Percentiles rank a stretch among this genome's conserved stretches.
Conservation (phyloP, 64 coral and sea anemone genomes). For the Stichodactyla mertensii region DNA sequence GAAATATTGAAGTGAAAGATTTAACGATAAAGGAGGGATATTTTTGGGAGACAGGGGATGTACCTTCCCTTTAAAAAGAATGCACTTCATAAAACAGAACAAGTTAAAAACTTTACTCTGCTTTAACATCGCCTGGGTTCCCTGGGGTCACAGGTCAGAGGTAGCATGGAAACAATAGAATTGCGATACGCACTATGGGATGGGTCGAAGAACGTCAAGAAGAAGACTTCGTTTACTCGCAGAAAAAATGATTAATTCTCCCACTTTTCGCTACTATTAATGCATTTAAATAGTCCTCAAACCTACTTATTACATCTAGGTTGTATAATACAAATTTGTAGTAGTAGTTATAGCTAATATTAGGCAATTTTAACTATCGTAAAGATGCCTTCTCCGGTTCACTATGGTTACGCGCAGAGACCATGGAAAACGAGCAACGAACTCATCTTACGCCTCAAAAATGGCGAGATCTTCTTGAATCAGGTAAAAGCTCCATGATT, state of each 20-base stretch:
- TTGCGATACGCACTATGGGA: neutral
- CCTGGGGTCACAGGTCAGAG: too few relatives aligned
- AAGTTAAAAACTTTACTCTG: too few relatives aligned
- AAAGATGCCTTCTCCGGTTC: conserved; percentile 5
- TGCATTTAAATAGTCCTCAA: neutral
- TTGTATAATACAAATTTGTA: neutral
- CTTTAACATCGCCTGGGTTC: too few relatives aligned
- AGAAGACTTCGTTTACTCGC: neutral
- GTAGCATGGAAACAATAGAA: neutral
- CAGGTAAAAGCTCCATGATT: conserved; percentile 29
- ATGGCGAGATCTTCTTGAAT: conserved; percentile 58
- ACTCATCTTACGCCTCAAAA: conserved; percentile 64
- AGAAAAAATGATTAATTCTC: neutral
- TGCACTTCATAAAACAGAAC: too few relatives aligned
- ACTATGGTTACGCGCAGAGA: conserved; percentile 82
- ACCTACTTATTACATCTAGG: neutral
- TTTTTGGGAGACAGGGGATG: too few relatives aligned
- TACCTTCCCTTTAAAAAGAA: too few relatives aligned
- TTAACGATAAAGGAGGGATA: too few relatives aligned
- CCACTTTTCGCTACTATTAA: neutral
- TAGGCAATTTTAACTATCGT: neutral
- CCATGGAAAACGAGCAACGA: conserved; percentile 51
- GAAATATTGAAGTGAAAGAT: too few relatives aligned
- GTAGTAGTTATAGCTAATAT: conserved; percentile 6
- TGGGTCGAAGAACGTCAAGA: neutral